phyloP scores from a whole-genome alignment of 1,140 invertebrate species.

The Coelopa frigida region DNA sequence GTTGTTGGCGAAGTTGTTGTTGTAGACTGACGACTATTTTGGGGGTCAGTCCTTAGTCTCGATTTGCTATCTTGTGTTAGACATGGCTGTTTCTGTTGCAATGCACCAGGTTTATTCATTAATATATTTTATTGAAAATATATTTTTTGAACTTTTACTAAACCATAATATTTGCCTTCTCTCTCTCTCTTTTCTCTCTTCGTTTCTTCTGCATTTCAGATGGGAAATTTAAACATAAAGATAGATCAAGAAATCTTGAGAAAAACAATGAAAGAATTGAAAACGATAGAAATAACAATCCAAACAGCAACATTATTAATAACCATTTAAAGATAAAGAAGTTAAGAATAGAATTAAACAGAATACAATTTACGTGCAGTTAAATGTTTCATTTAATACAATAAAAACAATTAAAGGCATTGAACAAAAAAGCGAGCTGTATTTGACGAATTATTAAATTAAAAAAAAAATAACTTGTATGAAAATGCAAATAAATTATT shows the following conservation, averaged over 20 bases:
- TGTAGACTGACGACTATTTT: constrained; percentile 1
- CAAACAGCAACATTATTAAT: constrained; percentile 11
- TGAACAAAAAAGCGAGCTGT: constrained; percentile 10
- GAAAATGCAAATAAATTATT: constrained; percentile 4
- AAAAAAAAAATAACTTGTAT: background rate
- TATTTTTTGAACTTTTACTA: background rate
- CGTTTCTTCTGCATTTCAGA: constrained; percentile 27
- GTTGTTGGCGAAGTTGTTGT: constrained; percentile 6
- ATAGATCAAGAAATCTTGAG: constrained; percentile 18
- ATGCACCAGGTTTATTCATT: background rate
- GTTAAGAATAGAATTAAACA: constrained; percentile 28
- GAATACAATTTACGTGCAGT: constrained; percentile 31
- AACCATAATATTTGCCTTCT: background rate
- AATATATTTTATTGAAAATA: background rate
- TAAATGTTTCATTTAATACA: constrained; percentile 7
- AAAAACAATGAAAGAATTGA: constrained; percentile 11
- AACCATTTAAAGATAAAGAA: constrained; percentile 28
- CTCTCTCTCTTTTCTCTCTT: constrained; percentile 20
- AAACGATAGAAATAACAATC: constrained; percentile 16
- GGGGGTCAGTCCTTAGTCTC: background rate
- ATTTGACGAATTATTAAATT: constrained; percentile 1
- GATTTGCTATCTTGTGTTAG: background rate
- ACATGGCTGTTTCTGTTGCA: constrained; percentile 1
- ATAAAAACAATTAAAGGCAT: constrained; percentile 11
- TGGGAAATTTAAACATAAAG: constrained; percentile 31